Evolutionary conservation across 2,113 vertebrate genomes (phyloP).

Genomic region (Strix uralensis): DNA sequence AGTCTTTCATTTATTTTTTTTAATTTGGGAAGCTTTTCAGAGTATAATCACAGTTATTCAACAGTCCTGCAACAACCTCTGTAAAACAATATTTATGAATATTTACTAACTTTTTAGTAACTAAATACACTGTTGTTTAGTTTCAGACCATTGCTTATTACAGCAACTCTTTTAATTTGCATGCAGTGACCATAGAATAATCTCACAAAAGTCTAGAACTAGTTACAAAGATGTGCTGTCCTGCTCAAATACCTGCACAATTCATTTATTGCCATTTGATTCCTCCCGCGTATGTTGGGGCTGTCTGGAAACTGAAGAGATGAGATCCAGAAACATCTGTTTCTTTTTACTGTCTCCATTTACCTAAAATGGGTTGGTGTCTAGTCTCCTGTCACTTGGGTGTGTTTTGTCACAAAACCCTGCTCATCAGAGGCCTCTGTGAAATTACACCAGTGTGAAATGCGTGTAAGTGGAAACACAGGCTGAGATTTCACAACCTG

Average conservation of each 20-base stretch:
- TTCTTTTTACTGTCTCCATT: neutral
- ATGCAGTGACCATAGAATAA: neutral
- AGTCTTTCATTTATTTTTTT: neutral
- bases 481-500: neutral
- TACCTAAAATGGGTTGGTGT: accelerated
- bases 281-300: accelerated
- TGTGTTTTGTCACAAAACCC: neutral
- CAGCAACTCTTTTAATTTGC: neutral
- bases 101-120: neutral
- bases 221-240: neutral
- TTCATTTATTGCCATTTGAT: neutral
- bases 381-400: neutral
- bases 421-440: neutral
- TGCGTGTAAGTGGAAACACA: accelerated
- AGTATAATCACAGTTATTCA: neutral
- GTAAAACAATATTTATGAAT: neutral
- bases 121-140: neutral
- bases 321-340: neutral
- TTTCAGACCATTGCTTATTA: neutral
- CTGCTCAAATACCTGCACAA: neutral
- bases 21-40: neutral
- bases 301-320: neutral
- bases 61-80: neutral
- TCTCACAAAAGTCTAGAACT: neutral
- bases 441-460: neutral